Evolutionary conservation across 2,797 vertebrate species (phyloP).

Genomic region (Thalassophryne amazonica): DNA sequence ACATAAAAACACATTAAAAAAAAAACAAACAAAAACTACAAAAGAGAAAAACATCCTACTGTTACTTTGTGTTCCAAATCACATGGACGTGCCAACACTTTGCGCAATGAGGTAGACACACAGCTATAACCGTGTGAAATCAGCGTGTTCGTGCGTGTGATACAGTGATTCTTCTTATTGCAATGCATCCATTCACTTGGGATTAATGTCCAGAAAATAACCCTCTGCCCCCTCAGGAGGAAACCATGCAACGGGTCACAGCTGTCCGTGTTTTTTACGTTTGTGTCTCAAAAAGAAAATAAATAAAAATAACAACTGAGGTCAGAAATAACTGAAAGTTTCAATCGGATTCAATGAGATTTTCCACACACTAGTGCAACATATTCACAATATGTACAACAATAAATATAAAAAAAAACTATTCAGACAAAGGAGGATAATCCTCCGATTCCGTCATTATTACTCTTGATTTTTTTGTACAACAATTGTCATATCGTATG

Average conservation of each 20-base stretch:
- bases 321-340: conserved; percentile 38
- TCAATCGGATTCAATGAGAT: conserved; percentile 58
- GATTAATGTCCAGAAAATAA: conserved; percentile 49
- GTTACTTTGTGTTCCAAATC: conserved; percentile 38
- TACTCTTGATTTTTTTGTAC: conserved; percentile 69
- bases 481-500: conserved; percentile 72
- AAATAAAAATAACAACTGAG: conserved; percentile 46
- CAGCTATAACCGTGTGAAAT: conserved; percentile 64
- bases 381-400: conserved; percentile 85
- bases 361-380: conserved; percentile 75
- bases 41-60: conserved; percentile 12
- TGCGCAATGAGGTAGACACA: conserved; percentile 89
- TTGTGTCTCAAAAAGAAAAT: conserved; percentile 24
- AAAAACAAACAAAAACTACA: conserved; percentile 16
- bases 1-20: conserved; percentile 8
- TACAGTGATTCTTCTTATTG: conserved; percentile 71
- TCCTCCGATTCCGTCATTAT: conserved; percentile 64
- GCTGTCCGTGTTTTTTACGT: no score
- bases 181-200: conserved; percentile 73
- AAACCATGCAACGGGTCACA: conserved; percentile 70
- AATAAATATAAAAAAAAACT: conserved; percentile 85
- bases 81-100: conserved; percentile 74
- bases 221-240: conserved; percentile 10
- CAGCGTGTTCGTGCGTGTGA: conserved; percentile 50
- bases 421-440: conserved; percentile 71